Evolutionary conservation across 2,113 vertebrate species (phyloP).

Genomic region (Okapia johnstoni): DNA sequence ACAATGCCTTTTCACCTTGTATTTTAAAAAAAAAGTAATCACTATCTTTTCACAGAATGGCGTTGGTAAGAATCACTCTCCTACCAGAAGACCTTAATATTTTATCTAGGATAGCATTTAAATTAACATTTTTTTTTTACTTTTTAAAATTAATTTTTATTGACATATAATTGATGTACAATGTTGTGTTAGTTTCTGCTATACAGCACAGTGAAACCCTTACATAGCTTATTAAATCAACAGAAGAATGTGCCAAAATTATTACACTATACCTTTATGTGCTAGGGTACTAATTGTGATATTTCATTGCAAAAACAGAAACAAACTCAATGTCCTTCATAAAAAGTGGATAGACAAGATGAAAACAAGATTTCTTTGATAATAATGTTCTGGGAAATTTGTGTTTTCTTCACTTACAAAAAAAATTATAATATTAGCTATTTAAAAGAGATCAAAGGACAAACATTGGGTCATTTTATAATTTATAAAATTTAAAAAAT

Average conservation of each 20-base stretch:
- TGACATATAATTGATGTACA: not conserved
- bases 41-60: not conserved
- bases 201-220: not conserved
- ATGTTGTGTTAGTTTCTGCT: not conserved
- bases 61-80: not conserved
- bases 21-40: not conserved
- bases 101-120: conserved; percentile 1
- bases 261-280: not conserved
- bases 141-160: not conserved
- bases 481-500: conserved; percentile 34
- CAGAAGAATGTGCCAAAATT: not conserved
- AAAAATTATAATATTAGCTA: conserved; percentile 60
- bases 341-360: conserved; percentile 72
- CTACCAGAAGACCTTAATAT: not conserved
- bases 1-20: not conserved
- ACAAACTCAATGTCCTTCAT: conserved; percentile 53
- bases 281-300: conserved; percentile 31
- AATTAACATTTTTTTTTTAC: not conserved
- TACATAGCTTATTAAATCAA: not conserved
- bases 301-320: conserved; percentile 57
- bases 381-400: conserved; percentile 65
- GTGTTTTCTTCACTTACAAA: not conserved
- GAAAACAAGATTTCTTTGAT: conserved; percentile 64
- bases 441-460: conserved; percentile 50
- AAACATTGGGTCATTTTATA: conserved; percentile 36